Evolutionary conservation across 2,888 invertebrate genomes (phyloP).

Genomic region (Ligdia adustata): DNA sequence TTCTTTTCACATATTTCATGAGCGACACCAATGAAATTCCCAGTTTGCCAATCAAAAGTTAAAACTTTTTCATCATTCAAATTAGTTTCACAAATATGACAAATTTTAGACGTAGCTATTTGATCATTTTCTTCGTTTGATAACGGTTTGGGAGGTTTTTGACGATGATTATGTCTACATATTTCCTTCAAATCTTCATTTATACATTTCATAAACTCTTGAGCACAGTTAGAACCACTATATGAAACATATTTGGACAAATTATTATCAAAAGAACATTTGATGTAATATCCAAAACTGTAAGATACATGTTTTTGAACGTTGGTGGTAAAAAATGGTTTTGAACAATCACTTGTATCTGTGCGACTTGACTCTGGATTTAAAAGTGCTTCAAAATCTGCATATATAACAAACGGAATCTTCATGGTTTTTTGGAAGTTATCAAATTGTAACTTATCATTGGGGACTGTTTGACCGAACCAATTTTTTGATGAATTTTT

Average conservation of each 20-base stretch:
- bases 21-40: neutral
- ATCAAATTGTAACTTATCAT: no score
- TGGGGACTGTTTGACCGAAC: neutral
- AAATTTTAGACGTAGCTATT: neutral
- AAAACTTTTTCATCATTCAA: slow-evolving; percentile 4
- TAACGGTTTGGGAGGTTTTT: no score
- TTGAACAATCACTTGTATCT: no score
- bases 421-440: neutral
- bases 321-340: neutral
- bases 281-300: neutral
- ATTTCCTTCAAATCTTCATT: neutral
- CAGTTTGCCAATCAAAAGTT: neutral
- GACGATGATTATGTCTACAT: neutral
- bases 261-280: neutral
- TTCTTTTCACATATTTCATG: slow-evolving; percentile 6
- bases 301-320: no score
- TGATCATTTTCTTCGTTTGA: no score
- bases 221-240: neutral
- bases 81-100: slow-evolving; percentile 3
- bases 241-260: neutral
- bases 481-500: neutral
- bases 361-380: no score
- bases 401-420: no score
- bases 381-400: no score
- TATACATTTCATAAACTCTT: neutral